A percentile compares a stretch with the other conserved stretches of the same genome.
Conservation (phyloP, 2,888 invertebrate genomes). For the Nephrotoma guestfalica region DNA sequence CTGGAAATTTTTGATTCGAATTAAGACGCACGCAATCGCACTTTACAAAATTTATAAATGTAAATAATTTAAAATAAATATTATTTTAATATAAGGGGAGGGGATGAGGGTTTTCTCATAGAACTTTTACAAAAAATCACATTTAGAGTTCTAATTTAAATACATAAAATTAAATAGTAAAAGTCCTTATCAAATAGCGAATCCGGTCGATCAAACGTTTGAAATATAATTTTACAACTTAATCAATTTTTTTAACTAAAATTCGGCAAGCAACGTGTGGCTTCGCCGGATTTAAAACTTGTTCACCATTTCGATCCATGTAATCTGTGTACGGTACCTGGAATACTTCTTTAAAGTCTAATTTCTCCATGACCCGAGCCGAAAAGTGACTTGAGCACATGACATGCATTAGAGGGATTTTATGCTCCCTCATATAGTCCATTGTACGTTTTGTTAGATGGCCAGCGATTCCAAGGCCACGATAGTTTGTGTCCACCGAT, state of each 20-base stretch:
- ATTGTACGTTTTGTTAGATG: constrained; percentile 24
- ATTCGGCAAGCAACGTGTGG: constrained; percentile 47
- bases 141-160: neutral
- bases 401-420: constrained; percentile 43
- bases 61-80: neutral
- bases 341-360: constrained; percentile 55
- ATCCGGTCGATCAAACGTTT: neutral
- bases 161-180: neutral
- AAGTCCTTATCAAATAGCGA: neutral
- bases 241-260: constrained; percentile 36
- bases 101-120: neutral
- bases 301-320: constrained; percentile 43
- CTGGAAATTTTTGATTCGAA: neutral
- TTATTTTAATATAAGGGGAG: neutral
- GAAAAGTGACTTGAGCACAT: constrained; percentile 66
- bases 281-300: constrained; percentile 47
- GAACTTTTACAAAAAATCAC: neutral
- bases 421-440: constrained; percentile 26
- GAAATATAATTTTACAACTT: constrained; percentile 8
- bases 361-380: constrained; percentile 52
- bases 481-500: constrained; percentile 28
- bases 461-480: constrained; percentile 31
- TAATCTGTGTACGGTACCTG: constrained; percentile 50
- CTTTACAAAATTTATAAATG: neutral
- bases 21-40: neutral